Conservation (phyloP, 2,113 vertebrate genomes). For the Lamprotornis superbus region DNA sequence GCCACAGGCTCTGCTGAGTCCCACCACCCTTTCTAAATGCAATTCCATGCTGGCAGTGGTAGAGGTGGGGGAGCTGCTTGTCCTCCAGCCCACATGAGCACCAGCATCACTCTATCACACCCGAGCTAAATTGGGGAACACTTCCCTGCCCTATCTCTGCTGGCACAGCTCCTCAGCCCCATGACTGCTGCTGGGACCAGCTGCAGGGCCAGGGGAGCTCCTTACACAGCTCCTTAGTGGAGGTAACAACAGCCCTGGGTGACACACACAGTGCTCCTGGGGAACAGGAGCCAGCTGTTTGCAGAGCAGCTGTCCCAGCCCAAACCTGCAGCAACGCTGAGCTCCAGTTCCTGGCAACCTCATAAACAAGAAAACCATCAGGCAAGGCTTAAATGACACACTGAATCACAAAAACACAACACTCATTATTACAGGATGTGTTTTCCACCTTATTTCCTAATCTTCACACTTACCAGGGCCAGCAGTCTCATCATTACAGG, state of each 20-base stretch:
- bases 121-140: background rate
- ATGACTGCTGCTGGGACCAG: background rate
- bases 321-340: background rate
- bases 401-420: background rate
- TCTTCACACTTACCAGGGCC: background rate
- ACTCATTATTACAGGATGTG: background rate
- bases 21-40: background rate
- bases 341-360: background rate
- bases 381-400: background rate
- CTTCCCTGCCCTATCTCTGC: conserved; percentile 48
- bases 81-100: background rate
- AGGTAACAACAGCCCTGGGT: conserved; percentile 6
- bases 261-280: background rate
- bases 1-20: background rate
- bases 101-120: fast-evolving
- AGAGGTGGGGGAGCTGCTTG: background rate
- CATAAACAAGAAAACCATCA: background rate
- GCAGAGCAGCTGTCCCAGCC: background rate
- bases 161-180: conserved; percentile 29
- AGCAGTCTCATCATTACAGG: background rate
- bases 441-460: background rate
- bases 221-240: background rate
- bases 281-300: background rate
- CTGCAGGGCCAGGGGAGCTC: background rate
- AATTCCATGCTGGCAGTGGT: fast-evolving